Evolutionary conservation across 2,113 vertebrate genomes (phyloP).

Genomic region (Tenrec ecaudatus): DNA sequence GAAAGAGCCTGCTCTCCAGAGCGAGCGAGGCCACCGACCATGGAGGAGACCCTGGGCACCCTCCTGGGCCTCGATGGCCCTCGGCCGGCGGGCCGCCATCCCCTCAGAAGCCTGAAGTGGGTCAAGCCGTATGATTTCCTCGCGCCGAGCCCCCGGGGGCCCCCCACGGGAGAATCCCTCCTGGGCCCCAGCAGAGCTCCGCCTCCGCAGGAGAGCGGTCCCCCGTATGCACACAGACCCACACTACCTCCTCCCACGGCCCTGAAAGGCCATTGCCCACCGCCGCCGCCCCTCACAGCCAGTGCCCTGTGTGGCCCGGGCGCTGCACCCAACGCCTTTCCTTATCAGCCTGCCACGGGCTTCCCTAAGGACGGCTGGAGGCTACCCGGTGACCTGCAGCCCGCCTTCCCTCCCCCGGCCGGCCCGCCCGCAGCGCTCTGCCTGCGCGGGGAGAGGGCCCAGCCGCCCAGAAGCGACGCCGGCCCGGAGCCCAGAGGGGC

Average conservation of each 20-base stretch:
- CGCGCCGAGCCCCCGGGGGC: conserved; percentile 32
- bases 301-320: conserved; percentile 38
- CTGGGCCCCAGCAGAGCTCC: conserved; percentile 64
- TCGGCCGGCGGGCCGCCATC: conserved; percentile 17
- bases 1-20: not conserved
- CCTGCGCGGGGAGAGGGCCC: conserved; percentile 63
- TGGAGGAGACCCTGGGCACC: conserved; percentile 74
- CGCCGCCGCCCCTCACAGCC: conserved; percentile 48
- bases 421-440: not conserved
- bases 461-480: conserved; percentile 27
- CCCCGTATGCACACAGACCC: conserved; percentile 64
- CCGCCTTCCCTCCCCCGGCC: conserved; percentile 12
- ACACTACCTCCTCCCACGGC: conserved; percentile 77
- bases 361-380: conserved; percentile 48
- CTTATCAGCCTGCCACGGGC: not conserved
- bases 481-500: conserved; percentile 53
- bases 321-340: not conserved
- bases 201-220: conserved; percentile 66
- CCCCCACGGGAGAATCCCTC: conserved; percentile 71
- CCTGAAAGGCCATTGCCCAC: conserved; percentile 70
- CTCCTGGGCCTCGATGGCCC: conserved; percentile 62
- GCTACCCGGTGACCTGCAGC: conserved; percentile 19
- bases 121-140: conserved; percentile 75
- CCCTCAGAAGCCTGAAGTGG: conserved; percentile 76
- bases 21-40: conserved; percentile 58